These are phyloP conservation scores for Hemicentrotus pulcherrimus DNA, from an alignment of 35 echinoderm and acorn worm genomes.

Conservation along the genomic window DNA sequence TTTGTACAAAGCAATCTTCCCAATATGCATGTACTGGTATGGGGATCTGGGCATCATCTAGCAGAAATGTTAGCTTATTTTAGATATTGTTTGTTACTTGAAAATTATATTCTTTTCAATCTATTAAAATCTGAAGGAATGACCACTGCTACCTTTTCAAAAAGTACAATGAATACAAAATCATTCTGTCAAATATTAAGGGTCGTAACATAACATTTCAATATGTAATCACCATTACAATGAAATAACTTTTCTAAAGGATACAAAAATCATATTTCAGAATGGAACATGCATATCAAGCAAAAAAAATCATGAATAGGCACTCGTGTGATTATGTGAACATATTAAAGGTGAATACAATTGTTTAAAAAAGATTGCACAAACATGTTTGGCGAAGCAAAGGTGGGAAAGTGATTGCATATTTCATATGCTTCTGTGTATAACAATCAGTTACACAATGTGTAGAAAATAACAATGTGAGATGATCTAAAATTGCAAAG, in stretches of 20 bases:
- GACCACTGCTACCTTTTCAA: not conserved
- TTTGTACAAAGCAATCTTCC: too few relatives aligned
- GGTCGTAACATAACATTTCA: not conserved
- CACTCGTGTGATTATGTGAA: not conserved
- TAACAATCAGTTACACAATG: not conserved
- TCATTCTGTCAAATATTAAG: not conserved
- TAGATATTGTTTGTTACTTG: too few relatives aligned
- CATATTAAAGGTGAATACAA: not conserved
- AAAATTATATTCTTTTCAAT: too few relatives aligned
- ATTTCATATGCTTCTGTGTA: not conserved
- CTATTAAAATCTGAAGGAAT: too few relatives aligned
- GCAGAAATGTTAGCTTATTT: too few relatives aligned
- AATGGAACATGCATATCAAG: not conserved
- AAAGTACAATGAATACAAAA: not conserved
- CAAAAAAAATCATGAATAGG: not conserved
- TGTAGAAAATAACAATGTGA: not conserved
- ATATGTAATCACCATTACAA: not conserved
- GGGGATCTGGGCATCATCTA: too few relatives aligned
- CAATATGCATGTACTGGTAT: too few relatives aligned
- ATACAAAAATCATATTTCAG: not conserved
- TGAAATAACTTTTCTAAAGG: not conserved
- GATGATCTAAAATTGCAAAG: too few relatives aligned
- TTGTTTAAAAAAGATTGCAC: not conserved
- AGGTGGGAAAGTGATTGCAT: not conserved
- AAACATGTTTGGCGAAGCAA: not conserved